A percentile compares a stretch with the other conserved stretches of the same genome.
Conservation (phyloP, 2,113 vertebrate species). For the Nothocercus nigrocapillus region DNA sequence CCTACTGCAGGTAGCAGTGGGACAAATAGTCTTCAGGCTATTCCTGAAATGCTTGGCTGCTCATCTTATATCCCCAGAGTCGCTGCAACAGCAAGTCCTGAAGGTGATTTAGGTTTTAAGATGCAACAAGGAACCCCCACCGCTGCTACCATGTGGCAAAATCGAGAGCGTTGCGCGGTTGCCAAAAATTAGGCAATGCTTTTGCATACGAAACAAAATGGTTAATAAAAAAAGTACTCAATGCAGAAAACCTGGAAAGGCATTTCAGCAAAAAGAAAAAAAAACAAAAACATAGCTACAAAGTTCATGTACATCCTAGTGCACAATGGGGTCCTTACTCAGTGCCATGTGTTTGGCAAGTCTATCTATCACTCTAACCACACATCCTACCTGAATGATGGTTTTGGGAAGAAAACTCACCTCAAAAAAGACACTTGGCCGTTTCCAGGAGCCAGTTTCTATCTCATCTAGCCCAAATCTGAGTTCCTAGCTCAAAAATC, state of each 20-base stretch:
- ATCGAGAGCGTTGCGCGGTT: neutral
- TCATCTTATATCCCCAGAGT: neutral
- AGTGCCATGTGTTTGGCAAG: neutral
- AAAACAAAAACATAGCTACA: neutral
- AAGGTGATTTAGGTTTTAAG: neutral
- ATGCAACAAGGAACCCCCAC: neutral
- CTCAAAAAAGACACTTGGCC: neutral
- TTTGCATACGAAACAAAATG: neutral
- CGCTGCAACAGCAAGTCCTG: neutral
- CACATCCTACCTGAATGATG: neutral
- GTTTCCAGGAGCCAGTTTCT: neutral
- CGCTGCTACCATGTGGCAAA: neutral
- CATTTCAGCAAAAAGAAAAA: neutral
- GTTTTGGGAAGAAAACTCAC: neutral
- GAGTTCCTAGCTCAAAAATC: neutral
- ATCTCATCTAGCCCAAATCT: neutral
- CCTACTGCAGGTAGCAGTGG: neutral
- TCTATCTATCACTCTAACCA: neutral
- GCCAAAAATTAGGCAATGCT: neutral
- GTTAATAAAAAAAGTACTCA: neutral
- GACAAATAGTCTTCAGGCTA: neutral
- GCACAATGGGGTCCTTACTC: accelerated
- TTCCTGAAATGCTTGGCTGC: neutral
- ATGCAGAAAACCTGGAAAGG: neutral
- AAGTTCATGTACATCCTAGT: neutral